Conservation (phyloP, 37 sponge, comb jelly and placozoan genomes). For the Haliclona indistincta region DNA sequence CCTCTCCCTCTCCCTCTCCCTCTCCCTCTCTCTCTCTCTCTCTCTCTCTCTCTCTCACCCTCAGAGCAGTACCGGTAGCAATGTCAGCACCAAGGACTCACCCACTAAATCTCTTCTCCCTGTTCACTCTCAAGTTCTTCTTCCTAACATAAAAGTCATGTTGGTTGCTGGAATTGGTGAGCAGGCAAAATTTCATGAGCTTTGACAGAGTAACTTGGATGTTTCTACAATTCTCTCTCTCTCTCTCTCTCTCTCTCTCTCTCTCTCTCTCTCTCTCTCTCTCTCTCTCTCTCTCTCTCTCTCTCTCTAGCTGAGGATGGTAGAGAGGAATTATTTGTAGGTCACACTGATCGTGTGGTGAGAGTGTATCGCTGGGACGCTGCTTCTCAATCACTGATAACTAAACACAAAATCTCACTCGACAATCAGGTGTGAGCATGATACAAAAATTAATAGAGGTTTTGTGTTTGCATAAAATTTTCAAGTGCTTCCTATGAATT, state of each 20-base stretch:
- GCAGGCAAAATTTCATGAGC: too few relatives aligned
- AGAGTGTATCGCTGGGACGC: slow-evolving; percentile 60
- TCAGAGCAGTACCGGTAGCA: too few relatives aligned
- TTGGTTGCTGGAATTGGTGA: slow-evolving; percentile 30
- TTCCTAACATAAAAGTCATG: slow-evolving; percentile 43
- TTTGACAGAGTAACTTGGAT: not conserved
- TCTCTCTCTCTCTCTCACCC: too few relatives aligned
- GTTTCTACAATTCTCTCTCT: not conserved
- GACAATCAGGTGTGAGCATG: slow-evolving; percentile 36
- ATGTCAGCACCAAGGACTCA: too few relatives aligned
- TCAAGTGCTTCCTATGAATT: too few relatives aligned
- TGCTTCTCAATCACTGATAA: slow-evolving; percentile 1
- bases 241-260: too few relatives aligned
- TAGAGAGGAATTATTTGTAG: slow-evolving; percentile 57
- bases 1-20: too few relatives aligned
- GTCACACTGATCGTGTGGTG: slow-evolving; percentile 71
- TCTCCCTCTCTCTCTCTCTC: too few relatives aligned
- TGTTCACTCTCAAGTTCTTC: slow-evolving; percentile 24
- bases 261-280: too few relatives aligned
- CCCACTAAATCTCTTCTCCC: too few relatives aligned
- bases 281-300: slow-evolving; percentile 8
- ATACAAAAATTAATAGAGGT: too few relatives aligned
- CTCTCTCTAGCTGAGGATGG: slow-evolving; percentile 17
- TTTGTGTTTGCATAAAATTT: too few relatives aligned
- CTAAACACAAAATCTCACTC: slow-evolving; percentile 33